Percentiles rank a stretch among this genome's conserved stretches.
Conservation (phyloP, 1,140 invertebrate species). For the Belonocnema kinseyi region DNA sequence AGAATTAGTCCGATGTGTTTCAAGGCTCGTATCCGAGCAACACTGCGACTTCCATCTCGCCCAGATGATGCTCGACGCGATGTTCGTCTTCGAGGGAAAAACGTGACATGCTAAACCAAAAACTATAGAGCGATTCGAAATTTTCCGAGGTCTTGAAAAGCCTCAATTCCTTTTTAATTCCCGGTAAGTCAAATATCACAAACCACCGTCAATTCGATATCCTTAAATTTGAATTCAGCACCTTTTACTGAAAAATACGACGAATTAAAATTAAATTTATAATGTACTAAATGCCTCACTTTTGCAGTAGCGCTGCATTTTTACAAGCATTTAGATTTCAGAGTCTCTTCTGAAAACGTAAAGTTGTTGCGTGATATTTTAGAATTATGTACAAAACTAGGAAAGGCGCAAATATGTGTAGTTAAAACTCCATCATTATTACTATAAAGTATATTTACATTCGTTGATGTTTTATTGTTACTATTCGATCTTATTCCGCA, state of each 20-base stretch:
- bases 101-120: constrained; percentile 42
- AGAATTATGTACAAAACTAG: not conserved
- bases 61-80: constrained; percentile 69
- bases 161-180: not conserved
- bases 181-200: constrained; percentile 8
- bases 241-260: not conserved
- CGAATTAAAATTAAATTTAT: not conserved
- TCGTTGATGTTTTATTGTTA: constrained; percentile 11
- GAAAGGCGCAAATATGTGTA: not conserved
- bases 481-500: not conserved
- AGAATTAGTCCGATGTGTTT: constrained; percentile 65
- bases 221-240: not conserved
- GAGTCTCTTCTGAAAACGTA: not conserved
- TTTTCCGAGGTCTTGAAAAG: not conserved
- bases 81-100: constrained; percentile 62
- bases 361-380: constrained; percentile 1
- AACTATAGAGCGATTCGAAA: not conserved
- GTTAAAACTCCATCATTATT: not conserved
- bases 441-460: not conserved
- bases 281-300: not conserved
- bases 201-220: not conserved
- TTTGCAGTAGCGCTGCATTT: constrained; percentile 13
- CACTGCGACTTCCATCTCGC: constrained; percentile 67
- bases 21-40: constrained; percentile 62
- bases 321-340: constrained; percentile 11